Evolutionary conservation across 2,797 vertebrate genomes (phyloP), one percentile per base, ranked within the genome.

Genomic region (Danio tinwini): DNA sequence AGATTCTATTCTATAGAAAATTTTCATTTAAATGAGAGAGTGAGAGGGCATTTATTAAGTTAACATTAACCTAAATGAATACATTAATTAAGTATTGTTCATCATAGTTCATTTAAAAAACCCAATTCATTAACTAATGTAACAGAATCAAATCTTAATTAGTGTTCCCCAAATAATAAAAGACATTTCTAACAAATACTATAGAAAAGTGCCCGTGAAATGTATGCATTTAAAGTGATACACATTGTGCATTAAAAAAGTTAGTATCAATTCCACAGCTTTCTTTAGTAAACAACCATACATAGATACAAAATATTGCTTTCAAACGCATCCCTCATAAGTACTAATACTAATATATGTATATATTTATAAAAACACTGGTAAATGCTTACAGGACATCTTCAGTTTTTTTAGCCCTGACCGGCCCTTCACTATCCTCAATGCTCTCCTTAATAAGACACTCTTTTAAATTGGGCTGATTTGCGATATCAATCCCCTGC

Each of bases 391-490:
- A 84, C 7, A 42, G 52, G 21, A 29, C 70, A 45, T 82, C 83
- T 45, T 82, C 83, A 45, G 47, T 74, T 82, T 76, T 42, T 62
- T 74, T 86, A 49, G 61, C 75, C 68, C 81, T 87, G 16, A 65
- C 40, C 12, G 89, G 86, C 5, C 49, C 78, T 11, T 90, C 87
- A 0, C 29, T 83, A 5, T 91, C 95, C 86, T 93, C 92, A 84
- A 98, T 89, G n/a, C 90, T 85, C 85, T 96, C 94, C 87, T 95
- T 95, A 81, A 97, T 89, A 17, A 99, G 89, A 77, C 93, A 92
- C 85, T 99, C 96, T 86, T 95, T 97, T 53, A 99, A 86, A 50
- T 92, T 92, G 2, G 93, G 94, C 50, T 93, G 94, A 77, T 92
- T 94, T 2, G 90, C 93, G 4, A 91, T 79, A 39, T 88, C 92